These are phyloP conservation scores for Tetranychus cinnabarinus DNA, from an alignment of 1,140 invertebrate genomes.

Conservation along the genomic window DNA sequence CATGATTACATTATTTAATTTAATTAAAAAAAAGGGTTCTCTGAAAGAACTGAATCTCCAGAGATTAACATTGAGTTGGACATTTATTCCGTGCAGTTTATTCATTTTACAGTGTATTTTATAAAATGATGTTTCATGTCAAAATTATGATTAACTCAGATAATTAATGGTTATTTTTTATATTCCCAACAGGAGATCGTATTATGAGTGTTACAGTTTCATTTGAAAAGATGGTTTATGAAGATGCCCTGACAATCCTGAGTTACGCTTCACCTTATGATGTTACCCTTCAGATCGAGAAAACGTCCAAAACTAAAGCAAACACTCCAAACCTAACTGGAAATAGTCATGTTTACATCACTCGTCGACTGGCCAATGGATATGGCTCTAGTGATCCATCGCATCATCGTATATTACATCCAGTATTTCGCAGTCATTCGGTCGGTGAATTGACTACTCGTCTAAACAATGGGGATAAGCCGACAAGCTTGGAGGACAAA, in stretches of 20 bases:
- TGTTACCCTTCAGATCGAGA: conserved; percentile 41
- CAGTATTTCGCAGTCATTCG: conserved; percentile 39
- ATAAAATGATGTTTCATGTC: no score
- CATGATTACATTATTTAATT: no score
- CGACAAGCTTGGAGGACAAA: neutral
- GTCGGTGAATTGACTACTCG: conserved; percentile 29
- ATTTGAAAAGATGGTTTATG: conserved; percentile 62
- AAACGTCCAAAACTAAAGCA: conserved; percentile 11
- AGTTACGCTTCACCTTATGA: conserved; percentile 79
- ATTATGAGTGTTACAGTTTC: conserved; percentile 60
- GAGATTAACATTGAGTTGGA: no score
- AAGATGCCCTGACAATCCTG: conserved; percentile 65
- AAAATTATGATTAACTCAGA: no score
- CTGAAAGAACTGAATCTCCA: no score
- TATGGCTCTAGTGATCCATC: neutral
- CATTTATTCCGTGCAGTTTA: no score
- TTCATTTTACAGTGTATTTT: no score
- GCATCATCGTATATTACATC: conserved; percentile 22
- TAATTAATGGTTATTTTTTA: neutral
- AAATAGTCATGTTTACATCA: neutral
- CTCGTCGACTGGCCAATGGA: neutral
- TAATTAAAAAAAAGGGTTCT: no score
- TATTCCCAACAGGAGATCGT: conserved; percentile 40
- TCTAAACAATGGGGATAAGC: conserved; percentile 11
- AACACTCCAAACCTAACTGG: neutral